Conservation (phyloP, 2,797 vertebrate species). For the Ammospiza maritima region DNA sequence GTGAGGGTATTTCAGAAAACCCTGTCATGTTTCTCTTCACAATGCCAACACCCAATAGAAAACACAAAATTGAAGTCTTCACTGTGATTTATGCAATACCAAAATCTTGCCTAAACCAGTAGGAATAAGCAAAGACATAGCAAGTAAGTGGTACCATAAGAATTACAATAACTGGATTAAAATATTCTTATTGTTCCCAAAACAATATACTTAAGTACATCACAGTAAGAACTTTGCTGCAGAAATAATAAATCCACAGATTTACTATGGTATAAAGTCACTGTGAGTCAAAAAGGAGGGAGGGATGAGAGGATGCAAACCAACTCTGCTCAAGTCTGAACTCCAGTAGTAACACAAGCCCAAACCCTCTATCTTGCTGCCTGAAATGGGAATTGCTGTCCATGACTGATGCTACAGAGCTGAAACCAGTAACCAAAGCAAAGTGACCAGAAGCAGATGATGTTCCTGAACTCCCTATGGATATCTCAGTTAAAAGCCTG, state of each 20-base stretch:
- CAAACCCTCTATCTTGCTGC: neutral
- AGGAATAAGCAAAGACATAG: neutral
- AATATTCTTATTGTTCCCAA: neutral
- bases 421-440: neutral
- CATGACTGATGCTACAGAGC: neutral
- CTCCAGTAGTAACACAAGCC: neutral
- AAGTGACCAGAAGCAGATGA: neutral
- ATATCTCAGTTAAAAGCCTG: neutral
- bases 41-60: neutral
- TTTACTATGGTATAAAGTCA: neutral
- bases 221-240: neutral
- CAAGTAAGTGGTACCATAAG: neutral
- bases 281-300: rapidly evolving
- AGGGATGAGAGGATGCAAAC: neutral
- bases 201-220: neutral
- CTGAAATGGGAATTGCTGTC: neutral
- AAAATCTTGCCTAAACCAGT: neutral
- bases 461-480: neutral
- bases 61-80: neutral
- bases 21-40: neutral
- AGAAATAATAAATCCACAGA: neutral
- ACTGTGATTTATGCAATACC: neutral
- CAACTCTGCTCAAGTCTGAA: neutral
- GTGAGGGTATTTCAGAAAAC: neutral
- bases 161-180: neutral